Base-by-base conservation (phyloP, 2,888 invertebrate genomes). In the Acleris cristana region DNA sequence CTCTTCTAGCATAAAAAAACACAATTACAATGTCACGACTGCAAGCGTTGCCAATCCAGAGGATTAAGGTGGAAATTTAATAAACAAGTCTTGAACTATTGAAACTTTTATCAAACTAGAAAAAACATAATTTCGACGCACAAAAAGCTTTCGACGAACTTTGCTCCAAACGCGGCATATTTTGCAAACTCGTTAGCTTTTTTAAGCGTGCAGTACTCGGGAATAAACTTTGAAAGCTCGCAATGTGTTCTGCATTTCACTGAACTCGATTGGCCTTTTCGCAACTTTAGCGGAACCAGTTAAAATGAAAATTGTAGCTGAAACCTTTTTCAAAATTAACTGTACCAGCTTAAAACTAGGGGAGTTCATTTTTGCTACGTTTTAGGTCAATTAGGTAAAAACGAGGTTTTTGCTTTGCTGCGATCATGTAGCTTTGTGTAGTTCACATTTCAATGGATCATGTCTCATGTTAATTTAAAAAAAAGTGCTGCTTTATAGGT, bases 171-270 rank as follows among this genome's bases (percentile, higher is more conserved):
- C 34, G 34, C 34, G 34, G 44, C 16, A 21, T 16, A 45, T 23
- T 44, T 19, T 45, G 23, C 34, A 21, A 44, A 44, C 56, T 57
- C 44, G 40, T 44, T 14, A 40, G 40, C 55, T 57, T 45, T 56
- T 57, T 56, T 30, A 23, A 53, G 45, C 21, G 52, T 34, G 34
- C 10, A 10, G 7, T 51, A 51, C 44, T 56, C 34, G 7, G 30
- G 44, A 26, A 55, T 60, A 55, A 55, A 56, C 44, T 61, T 55
- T 44, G 55, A 61, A 65, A 65, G 49, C 60, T 55, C 19, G 14
- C 48, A 18, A 40, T 40, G 40, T 40, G 40, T 40, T 18, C 40
- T 60, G 58, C 58, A 51, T 49, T 54, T 14, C 49, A 48, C 19
- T 61, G 26, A 19, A 26, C 19, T 26, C 51, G 49, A 48, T 61